phyloP scores from a whole-genome alignment of 2,113 vertebrate species.

The Odobenus rosmarus region DNA sequence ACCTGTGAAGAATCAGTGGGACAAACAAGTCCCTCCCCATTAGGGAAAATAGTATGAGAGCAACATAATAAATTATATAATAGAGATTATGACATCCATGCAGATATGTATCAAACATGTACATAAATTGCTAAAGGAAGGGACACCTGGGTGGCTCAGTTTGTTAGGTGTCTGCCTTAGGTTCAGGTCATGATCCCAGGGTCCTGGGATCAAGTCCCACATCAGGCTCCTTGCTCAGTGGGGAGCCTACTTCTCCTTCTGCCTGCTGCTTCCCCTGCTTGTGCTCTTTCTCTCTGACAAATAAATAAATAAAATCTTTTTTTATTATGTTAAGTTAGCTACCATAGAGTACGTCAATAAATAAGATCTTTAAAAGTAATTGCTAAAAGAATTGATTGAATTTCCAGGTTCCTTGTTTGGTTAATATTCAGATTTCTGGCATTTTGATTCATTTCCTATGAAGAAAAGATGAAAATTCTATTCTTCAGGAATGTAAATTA shows the following conservation, averaged over 20 bases:
- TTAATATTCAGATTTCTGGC: neutral
- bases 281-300: no score
- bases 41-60: neutral
- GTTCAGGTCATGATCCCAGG: no score
- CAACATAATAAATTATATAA: constrained; percentile 2
- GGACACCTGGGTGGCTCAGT: no score
- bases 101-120: neutral
- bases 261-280: no score
- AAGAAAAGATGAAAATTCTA: neutral
- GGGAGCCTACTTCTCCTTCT: no score
- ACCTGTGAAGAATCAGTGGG: neutral
- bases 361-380: neutral
- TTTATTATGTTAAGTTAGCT: no score
- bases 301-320: no score
- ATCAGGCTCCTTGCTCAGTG: no score
- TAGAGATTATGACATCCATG: neutral
- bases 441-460: neutral
- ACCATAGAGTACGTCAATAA: no score
- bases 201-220: no score
- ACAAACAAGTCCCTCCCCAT: neutral
- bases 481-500: neutral
- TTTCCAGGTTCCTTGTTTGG: neutral
- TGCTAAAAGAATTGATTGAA: neutral
- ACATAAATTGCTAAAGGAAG: neutral
- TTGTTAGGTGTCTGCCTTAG: rapidly evolving